Conservation (phyloP, 2,113 vertebrate genomes). For the Notechis scutatus region DNA sequence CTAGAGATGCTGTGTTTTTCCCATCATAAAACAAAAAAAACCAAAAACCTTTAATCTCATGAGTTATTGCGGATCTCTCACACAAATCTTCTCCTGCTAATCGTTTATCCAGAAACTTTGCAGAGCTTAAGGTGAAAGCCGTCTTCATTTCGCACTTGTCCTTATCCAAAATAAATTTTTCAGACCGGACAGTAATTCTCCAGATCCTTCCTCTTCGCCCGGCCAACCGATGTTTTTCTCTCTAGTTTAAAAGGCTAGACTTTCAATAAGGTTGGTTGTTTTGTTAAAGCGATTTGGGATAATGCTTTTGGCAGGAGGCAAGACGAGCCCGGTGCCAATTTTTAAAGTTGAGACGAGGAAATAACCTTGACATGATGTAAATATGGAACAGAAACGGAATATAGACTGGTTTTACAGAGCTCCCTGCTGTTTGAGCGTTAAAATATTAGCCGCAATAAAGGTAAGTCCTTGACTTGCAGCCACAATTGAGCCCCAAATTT, state of each 20-base stretch:
- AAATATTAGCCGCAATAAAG: background rate
- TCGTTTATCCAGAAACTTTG: slow-evolving; percentile 50
- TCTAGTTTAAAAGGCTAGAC: slow-evolving; percentile 12
- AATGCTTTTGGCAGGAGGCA: accelerated
- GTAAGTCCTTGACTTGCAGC: background rate
- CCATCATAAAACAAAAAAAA: background rate
- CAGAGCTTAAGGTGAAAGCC: slow-evolving; percentile 46
- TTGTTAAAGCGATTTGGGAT: background rate
- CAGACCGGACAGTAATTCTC: slow-evolving; percentile 38
- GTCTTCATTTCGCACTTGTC: background rate
- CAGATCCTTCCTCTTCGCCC: slow-evolving; percentile 52
- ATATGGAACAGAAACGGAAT: background rate
- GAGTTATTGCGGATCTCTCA: slow-evolving; percentile 39
- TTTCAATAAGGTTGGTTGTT: background rate
- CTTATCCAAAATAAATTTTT: slow-evolving; percentile 51
- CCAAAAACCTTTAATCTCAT: background rate
- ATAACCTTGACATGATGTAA: background rate
- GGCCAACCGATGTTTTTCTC: background rate
- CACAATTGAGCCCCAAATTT: background rate
- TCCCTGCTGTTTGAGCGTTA: background rate
- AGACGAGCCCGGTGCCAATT: background rate
- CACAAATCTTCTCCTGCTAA: slow-evolving; percentile 20
- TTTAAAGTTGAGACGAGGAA: background rate
- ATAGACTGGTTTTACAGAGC: background rate
- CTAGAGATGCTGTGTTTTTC: background rate